Evolutionary conservation across 2,888 invertebrate species (phyloP), one percentile per base, ranked within the genome.

Genomic region (Platynereis dumerilii): DNA sequence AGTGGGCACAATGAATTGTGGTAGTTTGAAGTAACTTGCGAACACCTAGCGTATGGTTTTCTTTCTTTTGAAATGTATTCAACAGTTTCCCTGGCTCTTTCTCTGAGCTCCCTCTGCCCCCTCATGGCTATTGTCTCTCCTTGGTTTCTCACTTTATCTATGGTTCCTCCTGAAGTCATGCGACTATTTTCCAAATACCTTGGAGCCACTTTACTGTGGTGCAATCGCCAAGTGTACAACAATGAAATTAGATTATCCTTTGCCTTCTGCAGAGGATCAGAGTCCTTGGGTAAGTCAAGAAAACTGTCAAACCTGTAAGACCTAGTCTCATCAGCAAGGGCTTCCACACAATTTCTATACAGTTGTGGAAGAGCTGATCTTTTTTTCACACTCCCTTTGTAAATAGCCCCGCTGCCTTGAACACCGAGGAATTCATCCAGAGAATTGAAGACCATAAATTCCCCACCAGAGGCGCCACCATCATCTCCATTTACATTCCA

Each of bases 351-450:
- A 5, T 55, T 7, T 22, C 55, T 42, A 22, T 62, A 62, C 29
- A 44, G 42, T 22, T 28, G 34, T 1, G 62, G 62, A 5, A 56
- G 42, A 3, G 44, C 62, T 7, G 22, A 24, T 20, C 56, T 15
- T 28, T 56, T 57, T 12, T 48, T 45, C 1, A 45, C n/a, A 26
- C 45, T 56, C 1, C 62, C 62, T 22, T 44, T 55, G 45, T 44
- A 56, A 28, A 62, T 57, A 2, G 29, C 57, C 2, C 56, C 56
- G 2, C 56, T 52, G 22, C 62, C 62, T 10, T 24, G n/a, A 2
- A 42, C 42, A 2, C 62, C 62, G 1, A 62, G 45, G 57, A 62
- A 62, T 42, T 62, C 56, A 22, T 62, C 62, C 20, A 62, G 15
- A 28, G 44, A 29, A n/a, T 57, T 28, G 45, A 62, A 44, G 27